Evolutionary conservation across 2,113 vertebrate species (phyloP), one percentile per base, ranked within the genome.

Genomic region (Cromileptes altivelis): DNA sequence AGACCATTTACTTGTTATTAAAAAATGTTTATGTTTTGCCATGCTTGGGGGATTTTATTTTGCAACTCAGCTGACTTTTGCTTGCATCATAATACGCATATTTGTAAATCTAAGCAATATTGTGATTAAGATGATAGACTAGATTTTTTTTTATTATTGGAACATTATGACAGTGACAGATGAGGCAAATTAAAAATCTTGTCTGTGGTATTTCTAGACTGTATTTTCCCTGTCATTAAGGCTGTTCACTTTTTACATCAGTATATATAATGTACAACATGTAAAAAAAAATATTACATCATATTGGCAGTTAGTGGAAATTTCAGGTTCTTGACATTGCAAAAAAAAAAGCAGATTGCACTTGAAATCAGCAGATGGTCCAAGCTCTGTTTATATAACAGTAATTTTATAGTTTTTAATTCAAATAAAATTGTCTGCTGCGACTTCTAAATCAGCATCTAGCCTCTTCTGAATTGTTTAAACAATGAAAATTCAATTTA

Each of bases 21-120:
- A 68, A 49, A 19, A 5, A 42, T 68, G 27, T 5, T 5, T 2
- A 45, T 2, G 3, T 53, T 30, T 78, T 37, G 5, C 13, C 1
- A 0, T 49, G 19, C 52, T 45, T 45, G 1, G n/a, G 5, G 7
- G 12, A 5, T 67, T 73, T 78, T 52, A 75, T 68, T 57, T 61
- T 45, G 12, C 67, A 56, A 25, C 3, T 75, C 19, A 79, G 56
- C 14, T 75, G 72, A 23, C 21, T 75, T 64, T 30, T 55, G 25
- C 25, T 49, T 65, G 42, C 6, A 64, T 25, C 30, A 25, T 30
- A 27, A 40, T 12, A 25, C 0, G 1, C 6, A 3, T 52, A 40
- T 13, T 62, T 37, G 47, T 18, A 37, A 74, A 37, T 27, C n/a
- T 7, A 27, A 45, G 40, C 13, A 47, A 11, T 68, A 7, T 33